Evolutionary conservation across 1,140 invertebrate species (phyloP).

Genomic region (Trichoplusia ni): DNA sequence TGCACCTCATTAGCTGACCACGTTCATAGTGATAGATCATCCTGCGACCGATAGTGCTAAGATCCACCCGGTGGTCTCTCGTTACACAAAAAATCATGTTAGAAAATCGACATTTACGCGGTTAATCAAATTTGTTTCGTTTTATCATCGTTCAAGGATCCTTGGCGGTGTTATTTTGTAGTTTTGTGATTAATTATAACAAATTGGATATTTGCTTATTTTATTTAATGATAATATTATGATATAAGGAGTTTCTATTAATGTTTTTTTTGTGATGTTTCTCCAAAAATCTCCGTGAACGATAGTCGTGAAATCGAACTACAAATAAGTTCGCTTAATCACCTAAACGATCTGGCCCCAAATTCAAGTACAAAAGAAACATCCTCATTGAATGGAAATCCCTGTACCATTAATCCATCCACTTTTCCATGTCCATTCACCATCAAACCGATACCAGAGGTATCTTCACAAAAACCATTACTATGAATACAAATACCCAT

Average conservation of each 20-base stretch:
- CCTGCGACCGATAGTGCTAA: slow-evolving; percentile 67
- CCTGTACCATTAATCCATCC: slow-evolving; percentile 44
- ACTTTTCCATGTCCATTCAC: slow-evolving; percentile 55
- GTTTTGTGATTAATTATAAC: not conserved
- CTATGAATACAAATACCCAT: slow-evolving; percentile 63
- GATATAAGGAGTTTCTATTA: not conserved
- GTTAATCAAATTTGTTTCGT: slow-evolving; percentile 42
- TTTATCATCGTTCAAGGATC: slow-evolving; percentile 14
- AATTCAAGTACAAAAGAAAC: slow-evolving; percentile 38
- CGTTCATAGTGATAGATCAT: slow-evolving; percentile 69
- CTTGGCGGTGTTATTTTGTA: not conserved
- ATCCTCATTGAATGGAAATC: slow-evolving; percentile 38
- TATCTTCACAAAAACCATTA: slow-evolving; percentile 69
- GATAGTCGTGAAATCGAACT: not conserved
- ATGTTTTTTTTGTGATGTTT: not conserved
- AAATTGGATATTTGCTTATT: too few species aligned
- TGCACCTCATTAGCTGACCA: slow-evolving; percentile 61
- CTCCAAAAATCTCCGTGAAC: too few species aligned
- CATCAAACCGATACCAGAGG: slow-evolving; percentile 54
- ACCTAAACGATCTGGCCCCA: slow-evolving; percentile 15
- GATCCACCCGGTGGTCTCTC: slow-evolving; percentile 68
- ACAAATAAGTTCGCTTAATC: slow-evolving; percentile 24
- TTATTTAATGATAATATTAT: too few species aligned
- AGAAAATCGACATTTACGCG: slow-evolving; percentile 54
- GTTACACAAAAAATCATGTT: slow-evolving; percentile 37